Evolutionary conservation across 2,888 invertebrate species (phyloP).

Genomic region (Drosophila mimetica): DNA sequence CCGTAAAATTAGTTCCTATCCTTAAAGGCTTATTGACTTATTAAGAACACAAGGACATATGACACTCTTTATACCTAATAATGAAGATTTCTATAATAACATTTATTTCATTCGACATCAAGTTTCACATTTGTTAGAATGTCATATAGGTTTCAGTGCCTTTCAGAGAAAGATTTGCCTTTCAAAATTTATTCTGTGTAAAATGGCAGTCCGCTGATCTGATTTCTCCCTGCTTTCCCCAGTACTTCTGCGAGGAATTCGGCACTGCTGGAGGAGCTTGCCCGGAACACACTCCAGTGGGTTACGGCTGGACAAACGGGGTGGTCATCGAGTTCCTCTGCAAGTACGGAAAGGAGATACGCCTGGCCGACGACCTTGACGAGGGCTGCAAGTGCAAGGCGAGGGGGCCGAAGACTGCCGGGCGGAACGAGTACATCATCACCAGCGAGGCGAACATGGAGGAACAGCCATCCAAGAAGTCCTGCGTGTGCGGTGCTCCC

Average conservation of each 20-base stretch:
- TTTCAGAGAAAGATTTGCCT: not conserved
- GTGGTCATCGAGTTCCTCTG: slow-evolving; percentile 92
- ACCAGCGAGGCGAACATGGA: slow-evolving; percentile 32
- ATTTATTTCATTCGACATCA: too few species aligned
- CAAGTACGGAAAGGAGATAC: slow-evolving; percentile 86
- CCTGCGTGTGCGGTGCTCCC: not conserved
- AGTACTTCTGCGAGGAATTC: slow-evolving; percentile 87
- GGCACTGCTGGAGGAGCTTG: slow-evolving; percentile 92
- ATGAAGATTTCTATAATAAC: too few species aligned
- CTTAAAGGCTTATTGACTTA: too few species aligned
- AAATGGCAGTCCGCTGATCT: not conserved
- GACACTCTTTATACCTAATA: too few species aligned
- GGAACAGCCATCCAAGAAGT: not conserved
- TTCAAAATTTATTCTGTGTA: not conserved
- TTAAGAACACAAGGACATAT: too few species aligned
- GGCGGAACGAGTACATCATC: slow-evolving; percentile 12
- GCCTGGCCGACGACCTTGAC: slow-evolving; percentile 34
- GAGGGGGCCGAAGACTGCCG: too few species aligned
- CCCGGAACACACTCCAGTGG: slow-evolving; percentile 89
- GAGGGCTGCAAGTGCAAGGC: not conserved
- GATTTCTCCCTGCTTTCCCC: slow-evolving; percentile 29
- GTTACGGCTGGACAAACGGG: slow-evolving; percentile 98
- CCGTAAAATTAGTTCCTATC: too few species aligned
- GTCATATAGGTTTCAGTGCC: not conserved
- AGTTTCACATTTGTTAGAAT: not conserved